Base-by-base conservation (phyloP, 2,113 vertebrate species). In the Melanostigma gelatinosum region DNA sequence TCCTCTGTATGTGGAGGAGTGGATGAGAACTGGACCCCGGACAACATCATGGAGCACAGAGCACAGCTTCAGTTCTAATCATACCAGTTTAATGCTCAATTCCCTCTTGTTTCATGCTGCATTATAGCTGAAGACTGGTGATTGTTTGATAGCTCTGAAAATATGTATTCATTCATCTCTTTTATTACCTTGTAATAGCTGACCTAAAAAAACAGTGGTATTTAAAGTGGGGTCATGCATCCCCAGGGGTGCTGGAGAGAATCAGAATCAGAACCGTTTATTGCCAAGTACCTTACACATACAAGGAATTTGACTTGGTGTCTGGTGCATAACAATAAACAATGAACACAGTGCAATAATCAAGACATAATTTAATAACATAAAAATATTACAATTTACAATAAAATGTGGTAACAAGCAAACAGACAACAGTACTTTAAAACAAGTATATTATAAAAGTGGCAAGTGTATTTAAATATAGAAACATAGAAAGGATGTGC, bases 21-120 rank as follows among this genome's bases (percentile, higher is more conserved):
- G 69, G 32, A 66, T 24, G 20, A 54, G 5, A 24, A 67, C 63
- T 60, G 75, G 10, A 22, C 27, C 10, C 60, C 16, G n/a, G 58
- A 75, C 40, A 72, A 44, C 58, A 42, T 61, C 34, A 62, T 4
- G 2, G 29, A 73, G 24, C 40, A 76, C 1, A 38, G 50, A 18
- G 60, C 79, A 72, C 27, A 48, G 42, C 27, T 34, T 52, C 15
- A 64, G 1, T 50, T 79, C 27, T 55, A 75, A 22, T 50, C 57
- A 55, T 1, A 6, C 34, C 50, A 65, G n/a, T 18, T n/a, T 44
- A 40, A 60, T 46, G 20, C 15, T 54, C 20, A 36, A 32, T 57
- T 15, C 40, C n/a, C 64, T 2, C 38, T 32, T 29, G 7, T 68
- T 13, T 57, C 15, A 63, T 42, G 40, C 3, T 71, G 24, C 16